Conservation (phyloP, 2,113 vertebrate species). For the Gambusia affinis region DNA sequence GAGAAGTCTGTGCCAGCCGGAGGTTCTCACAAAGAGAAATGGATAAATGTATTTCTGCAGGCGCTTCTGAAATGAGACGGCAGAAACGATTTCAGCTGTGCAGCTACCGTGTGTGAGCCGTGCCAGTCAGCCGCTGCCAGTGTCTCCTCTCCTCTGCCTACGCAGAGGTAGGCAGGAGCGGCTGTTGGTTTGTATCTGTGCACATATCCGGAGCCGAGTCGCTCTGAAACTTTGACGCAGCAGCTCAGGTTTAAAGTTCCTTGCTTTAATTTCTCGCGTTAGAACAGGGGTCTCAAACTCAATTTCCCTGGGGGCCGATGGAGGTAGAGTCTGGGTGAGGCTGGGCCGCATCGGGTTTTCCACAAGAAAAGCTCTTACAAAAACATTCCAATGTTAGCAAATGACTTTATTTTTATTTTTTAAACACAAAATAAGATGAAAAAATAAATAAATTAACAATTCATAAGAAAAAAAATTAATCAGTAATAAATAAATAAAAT, state of each 20-base stretch:
- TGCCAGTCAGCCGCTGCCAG: not conserved
- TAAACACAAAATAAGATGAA: too few relatives aligned
- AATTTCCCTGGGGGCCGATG: too few relatives aligned
- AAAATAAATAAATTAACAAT: too few relatives aligned
- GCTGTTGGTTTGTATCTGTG: not conserved
- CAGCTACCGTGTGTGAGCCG: not conserved
- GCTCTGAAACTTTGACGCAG: not conserved
- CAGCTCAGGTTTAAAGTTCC: not conserved
- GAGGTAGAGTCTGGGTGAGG: too few relatives aligned
- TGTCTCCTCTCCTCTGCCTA: constrained; percentile 1
- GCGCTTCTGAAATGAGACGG: not conserved
- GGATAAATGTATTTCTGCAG: not conserved
- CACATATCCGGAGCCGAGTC: not conserved
- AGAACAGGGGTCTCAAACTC: too few relatives aligned
- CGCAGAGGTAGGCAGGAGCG: constrained; percentile 1
- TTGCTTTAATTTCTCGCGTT: not conserved
- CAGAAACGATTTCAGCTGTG: too few relatives aligned
- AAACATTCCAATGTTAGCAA: too few relatives aligned
- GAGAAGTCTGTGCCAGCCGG: not conserved
- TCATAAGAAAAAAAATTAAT: too few relatives aligned
- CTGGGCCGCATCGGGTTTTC: too few relatives aligned
- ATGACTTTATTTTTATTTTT: too few relatives aligned
- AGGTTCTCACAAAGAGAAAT: not conserved
- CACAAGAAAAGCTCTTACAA: too few relatives aligned
- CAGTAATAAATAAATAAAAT: too few relatives aligned